Conservation (phyloP, 2,797 vertebrate species). For the Craterocephalus amniculus region DNA sequence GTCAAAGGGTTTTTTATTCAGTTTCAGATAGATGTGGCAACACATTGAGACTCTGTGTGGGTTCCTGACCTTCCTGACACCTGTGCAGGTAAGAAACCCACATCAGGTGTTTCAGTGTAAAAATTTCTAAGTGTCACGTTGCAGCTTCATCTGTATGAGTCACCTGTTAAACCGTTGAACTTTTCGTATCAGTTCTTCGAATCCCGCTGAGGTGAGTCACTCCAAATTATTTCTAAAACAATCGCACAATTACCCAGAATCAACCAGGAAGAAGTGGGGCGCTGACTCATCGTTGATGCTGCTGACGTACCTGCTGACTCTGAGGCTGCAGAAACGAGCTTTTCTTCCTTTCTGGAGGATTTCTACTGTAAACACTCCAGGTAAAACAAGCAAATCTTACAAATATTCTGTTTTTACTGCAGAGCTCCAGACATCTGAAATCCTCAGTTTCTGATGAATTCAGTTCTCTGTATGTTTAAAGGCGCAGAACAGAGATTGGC, state of each 20-base stretch:
- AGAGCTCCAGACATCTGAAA: too few relatives aligned
- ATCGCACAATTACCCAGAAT: slow-evolving; percentile 54
- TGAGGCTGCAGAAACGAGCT: not conserved
- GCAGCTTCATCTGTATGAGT: not conserved
- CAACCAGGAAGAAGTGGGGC: not conserved
- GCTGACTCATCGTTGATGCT: slow-evolving; percentile 18
- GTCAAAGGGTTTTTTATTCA: too few relatives aligned
- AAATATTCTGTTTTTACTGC: too few relatives aligned
- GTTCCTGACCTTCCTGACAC: too few relatives aligned
- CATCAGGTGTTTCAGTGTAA: not conserved
- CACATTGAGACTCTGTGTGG: too few relatives aligned
- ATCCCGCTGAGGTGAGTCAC: slow-evolving; percentile 35
- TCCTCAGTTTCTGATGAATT: too few relatives aligned
- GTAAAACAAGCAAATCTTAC: too few relatives aligned
- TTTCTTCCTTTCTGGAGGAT: not conserved
- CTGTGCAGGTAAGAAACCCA: not conserved
- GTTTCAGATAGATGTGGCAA: too few relatives aligned
- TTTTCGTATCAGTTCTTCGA: not conserved
- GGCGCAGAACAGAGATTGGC: too few relatives aligned
- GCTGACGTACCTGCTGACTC: not conserved
- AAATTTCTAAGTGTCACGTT: too few relatives aligned
- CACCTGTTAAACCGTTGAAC: slow-evolving; percentile 2
- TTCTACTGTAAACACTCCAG: not conserved
- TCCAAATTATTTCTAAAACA: slow-evolving; percentile 30
- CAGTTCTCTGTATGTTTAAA: too few relatives aligned